Evolutionary conservation across 1,140 invertebrate species (phyloP).

Genomic region (Caenorhabditis inopinata): DNA sequence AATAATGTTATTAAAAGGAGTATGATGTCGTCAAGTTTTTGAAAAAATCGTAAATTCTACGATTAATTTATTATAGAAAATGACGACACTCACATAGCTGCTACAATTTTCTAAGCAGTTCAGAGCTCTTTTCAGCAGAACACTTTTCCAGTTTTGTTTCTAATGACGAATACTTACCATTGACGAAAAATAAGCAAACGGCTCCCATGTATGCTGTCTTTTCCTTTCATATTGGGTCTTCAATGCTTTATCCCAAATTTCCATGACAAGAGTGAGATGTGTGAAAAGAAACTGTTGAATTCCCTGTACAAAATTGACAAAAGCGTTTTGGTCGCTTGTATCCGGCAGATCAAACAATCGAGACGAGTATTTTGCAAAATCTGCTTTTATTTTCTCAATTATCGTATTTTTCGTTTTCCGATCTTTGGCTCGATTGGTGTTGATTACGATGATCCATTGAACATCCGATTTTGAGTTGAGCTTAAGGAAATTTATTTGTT

Average conservation of each 20-base stretch:
- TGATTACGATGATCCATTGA: slow-evolving; percentile 62
- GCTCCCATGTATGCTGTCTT: neutral
- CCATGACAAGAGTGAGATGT: slow-evolving; percentile 3
- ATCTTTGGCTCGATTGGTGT: slow-evolving; percentile 57
- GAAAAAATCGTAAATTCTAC: no score
- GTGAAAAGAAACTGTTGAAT: neutral
- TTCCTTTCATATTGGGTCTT: neutral
- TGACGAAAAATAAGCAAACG: neutral
- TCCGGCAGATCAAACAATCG: slow-evolving; percentile 30
- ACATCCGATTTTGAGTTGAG: slow-evolving; percentile 38
- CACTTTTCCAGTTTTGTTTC: no score
- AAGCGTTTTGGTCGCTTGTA: neutral
- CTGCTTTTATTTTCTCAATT: slow-evolving; percentile 58
- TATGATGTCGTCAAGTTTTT: no score
- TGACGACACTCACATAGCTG: no score
- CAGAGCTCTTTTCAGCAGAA: no score
- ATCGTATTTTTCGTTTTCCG: slow-evolving; percentile 54
- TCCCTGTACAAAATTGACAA: neutral
- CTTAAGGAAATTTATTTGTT: neutral
- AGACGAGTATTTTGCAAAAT: slow-evolving; percentile 53
- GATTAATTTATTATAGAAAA: no score
- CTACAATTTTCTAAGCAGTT: no score
- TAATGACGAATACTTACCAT: neutral
- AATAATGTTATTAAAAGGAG: no score
- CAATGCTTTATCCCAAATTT: slow-evolving; percentile 6